Evolutionary conservation across 1,140 invertebrate genomes (phyloP), one percentile per base, ranked within the genome.

Genomic region (Ceratina australensis): DNA sequence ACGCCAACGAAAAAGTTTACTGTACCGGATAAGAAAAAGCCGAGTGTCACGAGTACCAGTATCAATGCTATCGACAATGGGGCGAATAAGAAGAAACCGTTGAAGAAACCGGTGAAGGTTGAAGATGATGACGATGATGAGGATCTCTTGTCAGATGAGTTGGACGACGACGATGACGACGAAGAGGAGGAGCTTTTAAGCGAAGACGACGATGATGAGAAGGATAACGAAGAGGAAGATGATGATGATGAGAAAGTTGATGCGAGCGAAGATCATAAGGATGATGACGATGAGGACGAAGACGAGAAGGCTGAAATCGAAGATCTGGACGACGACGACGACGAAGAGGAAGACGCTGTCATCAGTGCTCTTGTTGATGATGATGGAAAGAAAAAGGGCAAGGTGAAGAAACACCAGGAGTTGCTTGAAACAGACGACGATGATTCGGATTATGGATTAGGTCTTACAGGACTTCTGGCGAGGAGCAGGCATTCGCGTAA

Each of bases 381-480:
- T 16, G 88, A 86, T n/a, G 83, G 57, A 3, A 90, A 79, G 24
- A 83, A 85, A 33, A 76, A 73, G 0, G 84, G 85, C 2, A 88
- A 88, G 57, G 72, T 83, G 12, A 57, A 63, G 12, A 79, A 81
- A 26, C 81, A 77, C 18, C 73, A 81, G 1, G 86, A 87, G 33
- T 69, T 84, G 52, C 80, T 82, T 3, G 81, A 64, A 2, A 67
- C 86, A 26, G 49, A 89, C n/a, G 84, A 89, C 3, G 87, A 90
- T 10, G 89, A 91, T 15, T 71, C 67, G 0, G 90, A 92, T 81
- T 90, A 92, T 10, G 85, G 79, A 1, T 73, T 88, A 26, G 88
- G 81, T 0, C 72, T 91, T 13, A 82, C 71, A 2, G 87, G 90
- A 26, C 64, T 92, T 69, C 68, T 89, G 8, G 85, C 87, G 0